Evolutionary conservation across 2,113 vertebrate species (phyloP).

Genomic region (Oostethus manadensis): DNA sequence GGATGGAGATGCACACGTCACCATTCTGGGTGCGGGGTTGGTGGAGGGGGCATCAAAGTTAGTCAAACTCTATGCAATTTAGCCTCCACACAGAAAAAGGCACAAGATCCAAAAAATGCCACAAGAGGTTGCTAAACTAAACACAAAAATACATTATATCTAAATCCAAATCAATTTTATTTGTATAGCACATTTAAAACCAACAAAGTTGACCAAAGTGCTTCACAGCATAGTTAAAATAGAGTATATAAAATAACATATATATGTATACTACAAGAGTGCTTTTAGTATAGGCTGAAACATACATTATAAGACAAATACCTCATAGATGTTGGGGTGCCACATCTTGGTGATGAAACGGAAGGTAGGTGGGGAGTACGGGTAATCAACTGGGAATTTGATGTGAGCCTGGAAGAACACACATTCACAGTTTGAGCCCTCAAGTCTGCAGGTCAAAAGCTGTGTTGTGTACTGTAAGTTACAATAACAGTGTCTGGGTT

Average conservation of each 20-base stretch:
- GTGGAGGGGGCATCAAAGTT: conserved; percentile 6
- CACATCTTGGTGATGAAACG: conserved; percentile 99
- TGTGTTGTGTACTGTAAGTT: neutral
- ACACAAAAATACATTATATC: too few species aligned
- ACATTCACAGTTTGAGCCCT: conserved; percentile 8
- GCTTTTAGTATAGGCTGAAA: too few species aligned
- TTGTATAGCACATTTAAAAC: too few species aligned
- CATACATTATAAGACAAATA: conserved; percentile 39
- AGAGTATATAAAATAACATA: too few species aligned
- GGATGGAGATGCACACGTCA: conserved; percentile 97
- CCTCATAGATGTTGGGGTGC: conserved; percentile 99
- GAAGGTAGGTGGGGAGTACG: conserved; percentile 97
- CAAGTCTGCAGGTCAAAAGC: neutral
- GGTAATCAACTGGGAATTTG: conserved; percentile 97
- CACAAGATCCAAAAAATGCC: neutral
- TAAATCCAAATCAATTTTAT: too few species aligned
- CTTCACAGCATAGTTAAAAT: too few species aligned
- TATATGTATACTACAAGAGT: too few species aligned
- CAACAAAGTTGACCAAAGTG: too few species aligned
- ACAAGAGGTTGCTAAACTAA: neutral
- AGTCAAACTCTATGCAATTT: neutral
- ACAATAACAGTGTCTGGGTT: neutral
- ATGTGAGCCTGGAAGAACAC: conserved; percentile 84
- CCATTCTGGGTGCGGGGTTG: conserved; percentile 81
- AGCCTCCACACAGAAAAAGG: neutral